Base-by-base conservation (phyloP, 2,888 invertebrate species). In the Eupeodes latifasciatus region DNA sequence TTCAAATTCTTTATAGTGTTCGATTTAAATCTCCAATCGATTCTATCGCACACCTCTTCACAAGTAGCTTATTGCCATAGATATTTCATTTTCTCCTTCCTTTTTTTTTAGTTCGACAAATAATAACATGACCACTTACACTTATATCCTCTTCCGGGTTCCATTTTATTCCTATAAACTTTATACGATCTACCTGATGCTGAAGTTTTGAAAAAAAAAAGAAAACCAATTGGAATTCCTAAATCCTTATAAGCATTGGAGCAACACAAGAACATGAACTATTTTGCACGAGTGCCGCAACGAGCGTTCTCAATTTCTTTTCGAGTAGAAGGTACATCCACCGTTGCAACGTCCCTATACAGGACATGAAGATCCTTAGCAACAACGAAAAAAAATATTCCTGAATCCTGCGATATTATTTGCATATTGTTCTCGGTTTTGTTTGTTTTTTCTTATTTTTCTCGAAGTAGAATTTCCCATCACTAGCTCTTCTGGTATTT, bases 351-450 rank as follows among this genome's bases (percentile, higher is more conserved):
- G 5, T 27, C 40, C 6, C 40, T 40, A 9, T 1, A 40, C 40
- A 40, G 40, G 5, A 40, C 9, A 55, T 67, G 36, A 12, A 76
- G 62, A 69, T 84, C 74, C 36, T 69, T 14, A 19, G 36, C 10
- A 55, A 34, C 53, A 66, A 19, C 11, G n/a, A 57, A 71, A 49
- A 49, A 40, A 59, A 55, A 40, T 12, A 44, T 34, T 66, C 27
- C 59, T 12, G 36, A 49, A 64, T 79, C 61, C 47, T 59, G 2
- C 27, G 75, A 72, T 80, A 79, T 72, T 87, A 87, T 87, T 83
- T 87, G 86, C 79, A 87, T 80, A 83, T 87, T 87, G 83, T 76
- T 76, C 66, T 67, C 62, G 47, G 44, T 75, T 75, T 82, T 71
- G 9, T 34, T 51, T 61, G 36, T 5, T 5, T 11, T 36, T 51